Evolutionary conservation across 2,888 invertebrate species (phyloP).

Genomic region (Chrysomela aeneicollis): DNA sequence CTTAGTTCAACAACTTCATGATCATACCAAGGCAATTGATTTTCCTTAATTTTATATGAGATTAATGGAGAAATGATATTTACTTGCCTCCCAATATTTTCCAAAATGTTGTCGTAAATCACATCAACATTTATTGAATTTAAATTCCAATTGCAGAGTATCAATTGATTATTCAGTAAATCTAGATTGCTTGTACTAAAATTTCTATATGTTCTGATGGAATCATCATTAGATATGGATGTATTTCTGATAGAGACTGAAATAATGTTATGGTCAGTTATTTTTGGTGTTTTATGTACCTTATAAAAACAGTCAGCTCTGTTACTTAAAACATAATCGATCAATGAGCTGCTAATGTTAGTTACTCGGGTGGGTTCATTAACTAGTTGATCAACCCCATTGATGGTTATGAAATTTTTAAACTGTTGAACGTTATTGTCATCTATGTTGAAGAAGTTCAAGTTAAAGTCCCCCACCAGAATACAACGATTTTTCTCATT

Average conservation of each 20-base stretch:
- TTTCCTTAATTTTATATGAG: background rate
- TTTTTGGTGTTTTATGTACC: too few species aligned
- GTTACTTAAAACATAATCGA: background rate
- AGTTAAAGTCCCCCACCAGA: background rate
- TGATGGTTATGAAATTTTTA: background rate
- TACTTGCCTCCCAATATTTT: slow-evolving; percentile 5
- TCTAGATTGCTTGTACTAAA: too few species aligned
- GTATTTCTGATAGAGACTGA: background rate
- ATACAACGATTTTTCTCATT: slow-evolving; percentile 2
- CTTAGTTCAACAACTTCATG: background rate
- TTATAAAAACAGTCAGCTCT: too few species aligned
- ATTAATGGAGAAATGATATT: background rate
- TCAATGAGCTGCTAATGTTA: slow-evolving; percentile 1
- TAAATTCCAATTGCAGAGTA: background rate
- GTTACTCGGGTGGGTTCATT: background rate
- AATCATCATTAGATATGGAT: too few species aligned
- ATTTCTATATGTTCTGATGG: too few species aligned
- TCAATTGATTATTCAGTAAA: too few species aligned
- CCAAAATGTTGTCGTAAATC: background rate
- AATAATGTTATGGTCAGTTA: background rate
- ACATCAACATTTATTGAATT: background rate
- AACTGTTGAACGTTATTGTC: background rate
- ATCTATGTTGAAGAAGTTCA: background rate
- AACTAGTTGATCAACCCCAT: background rate
- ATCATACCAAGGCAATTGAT: background rate